Base-by-base conservation (phyloP, 1,140 invertebrate species). In the Paralvinella palmiformis region DNA sequence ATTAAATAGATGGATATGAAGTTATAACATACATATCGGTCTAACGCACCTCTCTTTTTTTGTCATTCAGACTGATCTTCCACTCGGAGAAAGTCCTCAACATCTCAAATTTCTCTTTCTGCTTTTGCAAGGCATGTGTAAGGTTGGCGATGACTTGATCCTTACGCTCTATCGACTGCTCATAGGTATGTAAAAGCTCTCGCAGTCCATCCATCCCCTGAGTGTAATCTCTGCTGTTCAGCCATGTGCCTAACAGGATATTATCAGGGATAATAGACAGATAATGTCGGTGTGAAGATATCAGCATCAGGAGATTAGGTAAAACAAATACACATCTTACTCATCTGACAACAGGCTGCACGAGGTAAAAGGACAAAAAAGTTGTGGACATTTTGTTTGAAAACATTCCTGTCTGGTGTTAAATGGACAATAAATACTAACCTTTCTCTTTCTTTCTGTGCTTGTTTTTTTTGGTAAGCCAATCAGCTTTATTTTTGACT, bases 91-190 rank as follows among this genome's bases (percentile, higher is more conserved):
- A 79, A 27, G 69, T 73, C 37, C 70, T 70, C 60, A 72, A 60
- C 62, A 74, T 70, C 10, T 75, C 68, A 24, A 65, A 60, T 44
- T 74, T 75, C 17, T 79, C 75, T 59, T 67, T 70, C 63, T 77
- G 73, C 66, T 73, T 75, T 59, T 73, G 71, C 56, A 79, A 58
- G n/a, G 72, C 75, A n/a, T 69, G 57, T 15, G 73, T 78, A 20
- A 79, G 68, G 59, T 79, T 78, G 7, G 74, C 69, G 27, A 79
- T 77, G 35, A 78, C 72, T 55, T 72, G 64, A 60, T 79, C 78
- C 59, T 79, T 79, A 3, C 76, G 66, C 56, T 73, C 66, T 20
- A 78, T 73, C 7, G 75, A 76, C 52, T 73, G 66, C 62, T 79
- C 76, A 41, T 75, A 78, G 1, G 76, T 78, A 57, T 73, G 69